Base-by-base conservation (phyloP, 2,888 invertebrate genomes). In the Drosophila pullipes region DNA sequence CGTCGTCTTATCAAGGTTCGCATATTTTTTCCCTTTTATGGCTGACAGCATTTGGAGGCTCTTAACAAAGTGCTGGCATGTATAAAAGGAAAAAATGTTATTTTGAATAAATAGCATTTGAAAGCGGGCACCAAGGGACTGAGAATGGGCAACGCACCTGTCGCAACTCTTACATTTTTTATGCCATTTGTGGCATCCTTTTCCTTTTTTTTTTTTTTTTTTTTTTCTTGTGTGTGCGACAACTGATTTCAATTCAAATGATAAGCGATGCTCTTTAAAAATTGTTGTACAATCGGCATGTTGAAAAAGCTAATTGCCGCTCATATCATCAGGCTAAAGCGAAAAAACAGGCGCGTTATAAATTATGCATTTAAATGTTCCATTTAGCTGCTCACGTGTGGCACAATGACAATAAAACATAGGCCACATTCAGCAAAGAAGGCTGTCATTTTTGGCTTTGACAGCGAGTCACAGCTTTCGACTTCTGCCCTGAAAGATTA, bases 321-420 rank as follows among this genome's bases (percentile, higher is more conserved):
- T 11, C 63, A 50, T 69, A 59, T 64, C 59, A 13, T 18, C 4
- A 4, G 37, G 28, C n/a, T 22, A 28, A 37, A 35, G 62, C 62
- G 54, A 35, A 57, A 30, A 31, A 70, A 44, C 31, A 35, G 39
- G 73, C 44, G 57, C 67, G 47, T 73, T 64, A 73, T 67, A 78
- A 87, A 84, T 88, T 74, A 69, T 70, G 55, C 74, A 66, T 70
- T 71, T 72, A 71, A 82, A 87, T 76, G 73, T 69, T 72, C 44
- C 69, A 71, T 61, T 54, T 52, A 37, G 18, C 13, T 28, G 65
- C 31, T 31, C 50, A 69, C 44, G 65, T 78, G 61, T 66, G 54
- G 22, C 58, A 28, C 13, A 39, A 39, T n/a, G n/a, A 2, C 10
- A 31, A 28, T 30, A 52, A 28, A 18, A 64, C 25, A 35, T 28